Base-by-base conservation (phyloP, 2,797 vertebrate genomes). In the Buphagus erythrorhynchus region DNA sequence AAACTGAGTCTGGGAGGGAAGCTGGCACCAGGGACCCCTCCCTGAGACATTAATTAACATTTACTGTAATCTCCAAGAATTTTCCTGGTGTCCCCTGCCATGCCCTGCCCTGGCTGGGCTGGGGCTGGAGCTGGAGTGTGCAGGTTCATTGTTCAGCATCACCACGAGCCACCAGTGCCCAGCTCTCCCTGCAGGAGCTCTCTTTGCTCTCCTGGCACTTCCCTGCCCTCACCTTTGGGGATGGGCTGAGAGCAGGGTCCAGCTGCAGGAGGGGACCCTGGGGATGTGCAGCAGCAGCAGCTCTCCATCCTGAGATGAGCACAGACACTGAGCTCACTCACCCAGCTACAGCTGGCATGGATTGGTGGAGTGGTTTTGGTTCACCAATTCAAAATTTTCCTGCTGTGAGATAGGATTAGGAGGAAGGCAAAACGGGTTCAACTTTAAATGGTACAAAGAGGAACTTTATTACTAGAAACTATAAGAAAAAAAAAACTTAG, bases 181-280 rank as follows among this genome's bases (percentile, higher is more conserved):
- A 18, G n/a, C 62, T 45, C 43, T 17, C 8, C 21, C 20, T 35
- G 58, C 49, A 35, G 81, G 62, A 59, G 63, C 52, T 76, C 21
- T 35, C 48, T 46, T n/a, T 20, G 63, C 63, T 76, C 75, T 38
- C 13, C 71, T 75, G 63, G 33, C 54, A 18, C 77, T 42, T 49
- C 4, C 9, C 25, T 58, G 42, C 58, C 87, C 48, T 43, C 24
- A 1, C 13, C 51, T 28, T 10, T 3, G 29, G 8, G 16, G 52
- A 8, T 2, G 19, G n/a, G 35, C 67, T 80, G 52, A 13, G 48
- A 77, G 83, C 55, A 40, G n/a, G 49, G 78, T 26, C 29, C 26
- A n/a, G 40, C 9, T 24, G 22, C 24, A 31, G 55, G 26, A 65
- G 16, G 5, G 19, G 14, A 5, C 7, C 0, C 2, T 12, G 12